Evolutionary conservation across 2,797 vertebrate species (phyloP), one percentile per base, ranked within the genome.

Genomic region (Tachyglossus aculeatus): DNA sequence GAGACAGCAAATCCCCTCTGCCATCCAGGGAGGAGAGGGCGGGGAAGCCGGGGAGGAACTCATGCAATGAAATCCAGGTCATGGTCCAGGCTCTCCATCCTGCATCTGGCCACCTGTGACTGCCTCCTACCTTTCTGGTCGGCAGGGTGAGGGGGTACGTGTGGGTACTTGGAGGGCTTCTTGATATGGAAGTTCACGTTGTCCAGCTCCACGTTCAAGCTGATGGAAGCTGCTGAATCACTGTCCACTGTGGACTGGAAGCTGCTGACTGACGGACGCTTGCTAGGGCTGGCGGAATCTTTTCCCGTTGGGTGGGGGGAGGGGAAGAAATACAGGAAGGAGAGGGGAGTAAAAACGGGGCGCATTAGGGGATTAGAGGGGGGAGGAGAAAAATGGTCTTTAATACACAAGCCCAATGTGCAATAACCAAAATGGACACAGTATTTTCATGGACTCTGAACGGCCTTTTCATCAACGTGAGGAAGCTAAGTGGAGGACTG

Each of bases 111-210:
- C n/a, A n/a, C n/a, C 73, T 83, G 74, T 83, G 85, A 90, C 85
- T 86, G 81, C 91, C 91, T 91, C 93, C 43, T 94, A 98, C 97
- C 96, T 98, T 96, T 98, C 89, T 97, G 96, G 87, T 99, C 98
- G 22, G 94, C 82, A 65, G 94, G 91, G 91, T 95, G 94, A 78
- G 94, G 92, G 86, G 96, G 96, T 80, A 98, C 96, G 57, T 99
- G 96, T 77, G 98, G 96, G 90, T 98, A 98, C 91, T 97, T 99
- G 93, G 98, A 96, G 91, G 95, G 97, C 92, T 97, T 99, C 95
- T 99, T 99, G 93, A 99, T 98, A 95, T 98, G 97, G 92, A 98
- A 99, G 94, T 99, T 98, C 87, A 99, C 98, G 81, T 99, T 98
- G 95, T 98, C 97, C 91, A 98, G 94, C 94, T 99, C 98, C 94